A percentile compares a stretch with the other conserved stretches of the same genome.
These are phyloP conservation scores for Hippopotamus amphibius DNA, from an alignment of 2,113 vertebrate species.

Conservation along the genomic window DNA sequence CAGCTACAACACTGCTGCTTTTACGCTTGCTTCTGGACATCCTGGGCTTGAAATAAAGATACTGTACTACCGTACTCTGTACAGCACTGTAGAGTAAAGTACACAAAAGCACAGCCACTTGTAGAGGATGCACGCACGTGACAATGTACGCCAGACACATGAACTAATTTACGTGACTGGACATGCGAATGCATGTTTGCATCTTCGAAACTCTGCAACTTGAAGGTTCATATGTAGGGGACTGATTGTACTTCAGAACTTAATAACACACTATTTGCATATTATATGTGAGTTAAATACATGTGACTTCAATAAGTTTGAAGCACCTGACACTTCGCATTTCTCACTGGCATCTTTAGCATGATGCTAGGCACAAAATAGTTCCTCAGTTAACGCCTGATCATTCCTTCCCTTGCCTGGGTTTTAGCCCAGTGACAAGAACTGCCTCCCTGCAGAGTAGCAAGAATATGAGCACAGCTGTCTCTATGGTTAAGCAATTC, in stretches of 20 bases:
- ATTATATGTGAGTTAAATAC: not conserved
- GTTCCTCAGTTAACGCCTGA: not conserved
- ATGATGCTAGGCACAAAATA: not conserved
- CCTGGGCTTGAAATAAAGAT: no score
- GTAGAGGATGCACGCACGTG: no score
- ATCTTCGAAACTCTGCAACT: no score
- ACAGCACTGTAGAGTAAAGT: no score
- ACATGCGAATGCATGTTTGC: no score
- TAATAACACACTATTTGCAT: not conserved
- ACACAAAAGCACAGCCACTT: no score
- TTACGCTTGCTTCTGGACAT: no score
- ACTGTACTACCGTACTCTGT: no score
- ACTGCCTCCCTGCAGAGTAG: not conserved
- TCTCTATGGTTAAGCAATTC: not conserved
- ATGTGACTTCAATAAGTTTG: not conserved
- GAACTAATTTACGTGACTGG: no score
- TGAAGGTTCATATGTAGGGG: no score
- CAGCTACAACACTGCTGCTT: no score
- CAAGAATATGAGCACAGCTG: not conserved
- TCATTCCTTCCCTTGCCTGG: not conserved
- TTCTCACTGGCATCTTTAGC: not conserved
- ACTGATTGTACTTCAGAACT: not conserved
- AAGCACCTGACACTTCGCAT: not conserved
- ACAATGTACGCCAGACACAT: no score
- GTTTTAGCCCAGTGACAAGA: not conserved